These are phyloP conservation scores for Oreortyx pictus DNA, from an alignment of 2,797 vertebrate genomes.

Conservation along the genomic window DNA sequence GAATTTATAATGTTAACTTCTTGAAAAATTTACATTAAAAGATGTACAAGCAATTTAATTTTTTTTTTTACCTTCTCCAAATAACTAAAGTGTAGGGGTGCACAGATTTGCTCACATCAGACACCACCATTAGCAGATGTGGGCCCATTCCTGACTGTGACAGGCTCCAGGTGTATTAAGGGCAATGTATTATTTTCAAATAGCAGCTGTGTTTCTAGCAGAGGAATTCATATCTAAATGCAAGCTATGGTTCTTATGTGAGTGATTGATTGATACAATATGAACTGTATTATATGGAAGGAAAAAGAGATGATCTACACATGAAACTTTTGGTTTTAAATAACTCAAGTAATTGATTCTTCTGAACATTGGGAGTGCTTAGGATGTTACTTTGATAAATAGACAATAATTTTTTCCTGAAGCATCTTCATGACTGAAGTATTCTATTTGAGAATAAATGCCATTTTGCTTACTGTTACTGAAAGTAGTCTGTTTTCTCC, in stretches of 20 bases:
- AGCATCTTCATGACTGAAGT: neutral
- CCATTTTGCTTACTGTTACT: neutral
- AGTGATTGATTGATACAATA: neutral
- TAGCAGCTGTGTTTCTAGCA: neutral
- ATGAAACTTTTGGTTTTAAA: neutral
- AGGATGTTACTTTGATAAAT: neutral
- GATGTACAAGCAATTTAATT: neutral
- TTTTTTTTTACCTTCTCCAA: neutral
- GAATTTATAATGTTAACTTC: neutral
- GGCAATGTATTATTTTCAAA: neutral
- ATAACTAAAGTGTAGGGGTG: neutral
- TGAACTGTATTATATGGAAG: neutral
- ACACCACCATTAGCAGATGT: neutral
- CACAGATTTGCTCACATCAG: neutral
- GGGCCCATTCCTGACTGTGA: neutral
- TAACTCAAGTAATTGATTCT: neutral
- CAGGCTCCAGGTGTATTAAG: neutral
- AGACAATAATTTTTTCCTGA: neutral
- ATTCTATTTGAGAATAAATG: neutral
- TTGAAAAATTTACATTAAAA: neutral
- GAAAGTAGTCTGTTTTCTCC: neutral
- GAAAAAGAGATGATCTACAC: neutral
- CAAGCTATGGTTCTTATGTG: fast-evolving
- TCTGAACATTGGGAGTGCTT: neutral
- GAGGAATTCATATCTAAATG: neutral